These are phyloP conservation scores for Pantelozetes paolii DNA, from an alignment of 2,888 invertebrate genomes.

Conservation along the genomic window DNA sequence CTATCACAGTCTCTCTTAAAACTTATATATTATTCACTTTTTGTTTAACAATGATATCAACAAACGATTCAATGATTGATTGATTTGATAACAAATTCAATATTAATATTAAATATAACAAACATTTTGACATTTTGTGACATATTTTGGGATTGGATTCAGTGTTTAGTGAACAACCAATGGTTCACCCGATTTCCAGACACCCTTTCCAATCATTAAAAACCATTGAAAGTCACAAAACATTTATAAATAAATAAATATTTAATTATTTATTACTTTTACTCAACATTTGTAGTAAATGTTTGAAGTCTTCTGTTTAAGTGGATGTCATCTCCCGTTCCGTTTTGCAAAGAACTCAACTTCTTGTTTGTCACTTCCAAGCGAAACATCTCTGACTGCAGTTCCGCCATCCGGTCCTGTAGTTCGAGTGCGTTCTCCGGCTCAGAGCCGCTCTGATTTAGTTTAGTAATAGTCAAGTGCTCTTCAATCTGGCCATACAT, in stretches of 20 bases:
- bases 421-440: conserved; percentile 68
- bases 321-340: background rate
- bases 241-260: background rate
- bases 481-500: conserved; percentile 72
- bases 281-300: conserved; percentile 17
- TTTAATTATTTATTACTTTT: background rate
- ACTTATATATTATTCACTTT: conserved; percentile 1
- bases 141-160: too few relatives aligned
- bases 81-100: background rate
- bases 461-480: conserved; percentile 84
- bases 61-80: background rate
- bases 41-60: background rate
- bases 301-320: conserved; percentile 14
- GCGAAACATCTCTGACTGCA: conserved; percentile 68
- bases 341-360: conserved; percentile 39
- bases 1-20: conserved; percentile 13
- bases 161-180: background rate
- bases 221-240: conserved; percentile 12
- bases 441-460: conserved; percentile 65
- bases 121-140: too few relatives aligned
- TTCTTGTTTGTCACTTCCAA: conserved; percentile 40
- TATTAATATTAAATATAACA: background rate
- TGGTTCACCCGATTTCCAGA: background rate
- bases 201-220: background rate
- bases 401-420: conserved; percentile 84